These are phyloP conservation scores for Ivindomyrus marchei DNA, from an alignment of 2,113 vertebrate species.

Conservation along the genomic window DNA sequence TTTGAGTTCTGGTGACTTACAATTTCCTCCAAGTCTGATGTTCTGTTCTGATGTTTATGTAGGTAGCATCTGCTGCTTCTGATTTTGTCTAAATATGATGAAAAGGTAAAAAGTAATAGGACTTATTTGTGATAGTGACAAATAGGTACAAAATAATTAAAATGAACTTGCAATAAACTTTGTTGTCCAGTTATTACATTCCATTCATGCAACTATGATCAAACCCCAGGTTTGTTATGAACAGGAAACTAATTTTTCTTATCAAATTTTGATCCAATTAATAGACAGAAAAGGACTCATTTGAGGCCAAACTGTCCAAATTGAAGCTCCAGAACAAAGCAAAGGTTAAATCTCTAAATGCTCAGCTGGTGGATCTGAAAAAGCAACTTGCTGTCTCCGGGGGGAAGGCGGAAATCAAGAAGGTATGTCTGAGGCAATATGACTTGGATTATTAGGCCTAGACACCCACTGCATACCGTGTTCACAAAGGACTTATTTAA, in stretches of 20 bases:
- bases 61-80: background rate
- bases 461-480: too few relatives aligned
- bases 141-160: background rate
- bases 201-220: background rate
- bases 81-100: background rate
- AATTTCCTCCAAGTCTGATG: background rate
- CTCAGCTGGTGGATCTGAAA: constrained; percentile 75
- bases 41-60: background rate
- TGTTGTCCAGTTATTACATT: background rate
- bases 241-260: background rate
- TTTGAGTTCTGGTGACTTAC: background rate
- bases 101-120: background rate
- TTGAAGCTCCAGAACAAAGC: constrained; percentile 81
- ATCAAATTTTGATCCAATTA: background rate
- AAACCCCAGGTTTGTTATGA: background rate
- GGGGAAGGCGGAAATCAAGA: constrained; percentile 49
- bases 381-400: constrained; percentile 53
- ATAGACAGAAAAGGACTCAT: constrained; percentile 72
- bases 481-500: too few relatives aligned
- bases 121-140: background rate
- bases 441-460: too few relatives aligned
- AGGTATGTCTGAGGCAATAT: too few relatives aligned
- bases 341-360: constrained; percentile 72
- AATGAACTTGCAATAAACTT: background rate
- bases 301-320: constrained; percentile 74